Percentiles rank a stretch among this genome's conserved stretches.
Evolutionary conservation across 92 coral and sea anemone species (phyloP).

Genomic region (Heliopora coerulea): DNA sequence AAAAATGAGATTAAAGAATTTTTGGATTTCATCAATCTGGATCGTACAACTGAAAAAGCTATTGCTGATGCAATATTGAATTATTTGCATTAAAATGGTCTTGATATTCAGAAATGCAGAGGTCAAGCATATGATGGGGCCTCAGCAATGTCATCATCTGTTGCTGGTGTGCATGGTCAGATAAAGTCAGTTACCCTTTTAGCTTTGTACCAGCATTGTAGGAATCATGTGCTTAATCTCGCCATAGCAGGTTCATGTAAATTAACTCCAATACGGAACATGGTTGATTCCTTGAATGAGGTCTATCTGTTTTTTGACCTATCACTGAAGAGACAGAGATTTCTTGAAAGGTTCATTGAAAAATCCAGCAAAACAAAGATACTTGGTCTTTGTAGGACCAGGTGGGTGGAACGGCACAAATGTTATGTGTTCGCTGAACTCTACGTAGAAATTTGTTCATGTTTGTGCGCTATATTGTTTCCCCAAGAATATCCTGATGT

Average conservation of each 20-base stretch:
- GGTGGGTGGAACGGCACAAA: conserved; percentile 9
- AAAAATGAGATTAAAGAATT: conserved; percentile 16
- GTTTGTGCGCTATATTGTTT: too few species aligned
- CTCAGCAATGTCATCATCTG: conserved; percentile 4
- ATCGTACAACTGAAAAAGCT: neutral
- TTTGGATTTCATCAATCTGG: neutral
- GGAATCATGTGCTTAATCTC: conserved; percentile 11
- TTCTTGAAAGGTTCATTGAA: neutral
- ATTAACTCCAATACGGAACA: neutral
- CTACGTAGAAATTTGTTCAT: too few species aligned
- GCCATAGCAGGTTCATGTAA: conserved; percentile 6
- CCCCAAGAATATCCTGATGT: too few species aligned
- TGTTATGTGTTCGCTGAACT: neutral
- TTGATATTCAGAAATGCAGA: conserved; percentile 9
- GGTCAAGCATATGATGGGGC: conserved; percentile 41
- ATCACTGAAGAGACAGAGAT: neutral
- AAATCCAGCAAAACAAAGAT: neutral
- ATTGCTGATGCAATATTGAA: conserved; percentile 8
- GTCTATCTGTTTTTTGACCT: neutral
- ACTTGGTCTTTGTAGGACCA: neutral
- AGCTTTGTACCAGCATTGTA: conserved; percentile 1
- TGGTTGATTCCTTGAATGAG: neutral
- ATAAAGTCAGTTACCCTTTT: neutral
- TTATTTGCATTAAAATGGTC: conserved; percentile 6
- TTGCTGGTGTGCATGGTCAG: conserved; percentile 3